Evolutionary conservation across 2,888 invertebrate species (phyloP).

Genomic region (Lingula anatina): DNA sequence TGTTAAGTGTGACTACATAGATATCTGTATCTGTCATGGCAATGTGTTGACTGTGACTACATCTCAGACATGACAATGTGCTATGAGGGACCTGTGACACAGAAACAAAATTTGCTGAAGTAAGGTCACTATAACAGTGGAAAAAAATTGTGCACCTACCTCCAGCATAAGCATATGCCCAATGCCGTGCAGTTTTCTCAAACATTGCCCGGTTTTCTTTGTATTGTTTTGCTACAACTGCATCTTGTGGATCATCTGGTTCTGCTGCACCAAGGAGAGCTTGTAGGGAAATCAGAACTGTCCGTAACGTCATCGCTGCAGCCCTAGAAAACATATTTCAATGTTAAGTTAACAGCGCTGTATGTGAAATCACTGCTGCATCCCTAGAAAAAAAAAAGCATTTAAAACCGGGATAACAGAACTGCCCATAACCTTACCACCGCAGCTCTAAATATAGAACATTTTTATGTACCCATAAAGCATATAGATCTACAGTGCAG

Average conservation of each 20-base stretch:
- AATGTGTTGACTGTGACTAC: too few species aligned
- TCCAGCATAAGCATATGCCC: conserved; percentile 90
- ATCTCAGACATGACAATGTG: too few species aligned
- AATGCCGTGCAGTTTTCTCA: conserved; percentile 85
- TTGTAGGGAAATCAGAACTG: conserved; percentile 91
- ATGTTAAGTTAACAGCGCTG: not conserved
- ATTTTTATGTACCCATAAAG: too few species aligned
- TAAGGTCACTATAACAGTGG: not conserved
- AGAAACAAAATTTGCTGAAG: conserved; percentile 6
- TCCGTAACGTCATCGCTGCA: conserved; percentile 95
- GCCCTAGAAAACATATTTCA: conserved; percentile 62
- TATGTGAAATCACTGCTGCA: not conserved
- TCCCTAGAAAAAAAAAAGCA: too few species aligned
- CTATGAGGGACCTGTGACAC: not conserved
- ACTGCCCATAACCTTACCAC: too few species aligned
- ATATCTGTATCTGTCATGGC: too few species aligned
- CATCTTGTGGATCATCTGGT: conserved; percentile 57
- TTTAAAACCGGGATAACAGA: too few species aligned
- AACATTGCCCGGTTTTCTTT: conserved; percentile 84
- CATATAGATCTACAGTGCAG: too few species aligned
- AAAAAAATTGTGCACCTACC: conserved; percentile 26
- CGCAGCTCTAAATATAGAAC: too few species aligned
- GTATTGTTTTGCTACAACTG: conserved; percentile 90
- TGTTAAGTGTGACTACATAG: too few species aligned
- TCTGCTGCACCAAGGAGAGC: conserved; percentile 68